These are phyloP conservation scores for Rhinolophus ferrumequinum DNA, from an alignment of 2,113 vertebrate genomes.

Conservation along the genomic window DNA sequence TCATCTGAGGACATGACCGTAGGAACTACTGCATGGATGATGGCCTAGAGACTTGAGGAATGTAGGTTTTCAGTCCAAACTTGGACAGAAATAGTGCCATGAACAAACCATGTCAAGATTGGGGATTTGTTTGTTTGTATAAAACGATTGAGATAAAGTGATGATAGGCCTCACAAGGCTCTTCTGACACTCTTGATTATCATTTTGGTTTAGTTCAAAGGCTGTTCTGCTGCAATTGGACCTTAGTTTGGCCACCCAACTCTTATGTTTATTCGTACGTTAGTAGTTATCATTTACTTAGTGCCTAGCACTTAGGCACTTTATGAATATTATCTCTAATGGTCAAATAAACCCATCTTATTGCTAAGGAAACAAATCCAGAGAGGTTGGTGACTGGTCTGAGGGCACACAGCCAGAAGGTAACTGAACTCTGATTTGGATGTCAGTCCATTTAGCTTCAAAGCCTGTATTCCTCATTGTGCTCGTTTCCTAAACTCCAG, in stretches of 20 bases:
- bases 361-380: background rate
- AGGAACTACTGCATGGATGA: background rate
- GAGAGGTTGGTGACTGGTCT: background rate
- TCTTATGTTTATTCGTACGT: background rate
- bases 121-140: background rate
- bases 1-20: background rate
- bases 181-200: background rate
- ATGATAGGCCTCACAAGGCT: background rate
- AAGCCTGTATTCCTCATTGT: background rate
- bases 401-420: background rate
- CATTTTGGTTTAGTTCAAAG: slow-evolving; percentile 43
- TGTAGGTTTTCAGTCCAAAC: background rate
- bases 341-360: background rate
- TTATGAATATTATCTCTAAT: background rate
- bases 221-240: background rate
- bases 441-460: background rate
- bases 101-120: background rate
- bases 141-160: background rate
- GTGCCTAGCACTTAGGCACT: background rate
- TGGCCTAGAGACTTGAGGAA: background rate
- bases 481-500: background rate
- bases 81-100: background rate
- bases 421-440: background rate
- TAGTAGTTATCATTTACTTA: background rate
- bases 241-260: background rate